phyloP scores from a whole-genome alignment of 2,797 vertebrate species.

The Microctenopoma steveboyesi region DNA sequence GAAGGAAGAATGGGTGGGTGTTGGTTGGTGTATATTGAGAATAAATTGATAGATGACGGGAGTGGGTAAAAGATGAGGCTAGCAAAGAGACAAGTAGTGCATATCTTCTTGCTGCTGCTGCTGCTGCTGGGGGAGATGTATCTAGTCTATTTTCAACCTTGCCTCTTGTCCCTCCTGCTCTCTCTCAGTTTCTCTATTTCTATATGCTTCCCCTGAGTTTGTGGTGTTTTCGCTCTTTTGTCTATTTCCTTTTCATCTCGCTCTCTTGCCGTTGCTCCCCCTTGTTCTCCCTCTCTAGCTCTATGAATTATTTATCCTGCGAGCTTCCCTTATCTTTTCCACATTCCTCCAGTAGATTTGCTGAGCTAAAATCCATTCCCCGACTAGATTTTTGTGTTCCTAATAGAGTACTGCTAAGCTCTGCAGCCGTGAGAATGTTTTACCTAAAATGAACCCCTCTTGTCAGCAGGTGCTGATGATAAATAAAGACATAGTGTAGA shows the following conservation, averaged over 20 bases:
- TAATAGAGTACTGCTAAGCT: constrained; percentile 54
- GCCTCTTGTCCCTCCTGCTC: constrained; percentile 26
- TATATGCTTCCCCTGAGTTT: constrained; percentile 30
- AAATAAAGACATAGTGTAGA: not conserved
- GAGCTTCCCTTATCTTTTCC: constrained; percentile 64
- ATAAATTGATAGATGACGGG: constrained; percentile 30
- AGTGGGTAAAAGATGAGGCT: constrained; percentile 24
- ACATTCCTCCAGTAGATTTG: constrained; percentile 57
- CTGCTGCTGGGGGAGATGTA: constrained; percentile 52
- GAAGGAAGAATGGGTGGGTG: constrained; percentile 50
- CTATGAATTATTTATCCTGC: constrained; percentile 76
- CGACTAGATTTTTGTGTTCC: constrained; percentile 42
- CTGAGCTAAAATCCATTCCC: constrained; percentile 62
- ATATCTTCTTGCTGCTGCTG: constrained; percentile 30
- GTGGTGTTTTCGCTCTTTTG: constrained; percentile 35
- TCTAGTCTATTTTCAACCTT: constrained; percentile 63
- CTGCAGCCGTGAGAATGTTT: constrained; percentile 47
- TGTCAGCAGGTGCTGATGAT: constrained; percentile 8
- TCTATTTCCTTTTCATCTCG: constrained; percentile 50
- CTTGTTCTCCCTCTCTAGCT: constrained; percentile 38
- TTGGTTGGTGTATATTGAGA: constrained; percentile 22
- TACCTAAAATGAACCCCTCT: constrained; percentile 31
- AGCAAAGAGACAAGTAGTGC: constrained; percentile 12
- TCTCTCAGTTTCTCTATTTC: constrained; percentile 25
- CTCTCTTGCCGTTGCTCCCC: constrained; percentile 24